Base-by-base conservation (phyloP, 2,888 invertebrate species). In the Apantesis nais region DNA sequence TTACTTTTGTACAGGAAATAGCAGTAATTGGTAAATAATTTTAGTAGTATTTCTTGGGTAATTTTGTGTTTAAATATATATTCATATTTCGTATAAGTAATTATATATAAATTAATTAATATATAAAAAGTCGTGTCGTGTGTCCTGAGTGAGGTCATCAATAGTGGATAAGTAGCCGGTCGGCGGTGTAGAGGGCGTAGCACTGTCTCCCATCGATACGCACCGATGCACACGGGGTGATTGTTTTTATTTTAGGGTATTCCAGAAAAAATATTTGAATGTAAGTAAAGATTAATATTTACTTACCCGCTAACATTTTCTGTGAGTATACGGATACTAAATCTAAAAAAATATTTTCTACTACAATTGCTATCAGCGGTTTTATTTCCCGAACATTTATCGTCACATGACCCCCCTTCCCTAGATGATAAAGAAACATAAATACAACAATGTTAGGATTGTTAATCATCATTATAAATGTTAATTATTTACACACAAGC, bases 131-230 rank as follows among this genome's bases (percentile, higher is more conserved):
- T 79, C 86, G 82, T 84, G 37, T 85, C 89, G 89, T 84, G 52
- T 29, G 68, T 11, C 64, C 41, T 78, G 85, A 89, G 74, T 9
- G 2, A 63, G 63, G 37, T 70, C 72, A 79, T 80, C 83, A 86
- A 87, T 88, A 84, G 89, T 87, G 86, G 88, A 86, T 89, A 87
- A 84, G 83, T 82, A 83, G 83, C 78, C 83, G 84, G 86, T 79
- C 76, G 76, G 78, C 68, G 73, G 80, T 83, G 79, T 80, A 85
- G 84, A 85, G 88, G 90, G 90, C 90, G 91, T 86, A 91, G 85
- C 83, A 79, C 87, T 86, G 92, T 92, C 92, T 92, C 89, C 88
- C 79, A 87, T 82, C 81, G 84, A 79, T 78, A 76, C 74, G 79
- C 76, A 78, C 72, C 72, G 55, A 58, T 61, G 31, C 90, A 90